These are phyloP conservation scores for Grallaria varia DNA, from an alignment of 2,113 vertebrate species.

Conservation along the genomic window DNA sequence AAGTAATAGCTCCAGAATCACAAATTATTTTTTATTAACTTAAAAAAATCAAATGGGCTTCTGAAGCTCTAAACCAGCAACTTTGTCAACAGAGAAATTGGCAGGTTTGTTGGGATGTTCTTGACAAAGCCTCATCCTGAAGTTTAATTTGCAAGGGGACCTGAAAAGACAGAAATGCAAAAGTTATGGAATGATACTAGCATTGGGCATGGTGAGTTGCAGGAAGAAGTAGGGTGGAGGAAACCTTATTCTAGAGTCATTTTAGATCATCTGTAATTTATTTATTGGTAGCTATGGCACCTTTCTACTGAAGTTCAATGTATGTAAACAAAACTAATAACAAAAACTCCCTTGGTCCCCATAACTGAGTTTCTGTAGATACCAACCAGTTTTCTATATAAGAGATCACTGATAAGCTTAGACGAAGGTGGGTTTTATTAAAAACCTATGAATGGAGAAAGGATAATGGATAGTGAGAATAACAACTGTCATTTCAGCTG, in stretches of 20 bases:
- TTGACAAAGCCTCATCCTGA: not conserved
- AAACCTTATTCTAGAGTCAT: not conserved
- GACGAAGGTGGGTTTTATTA: not conserved
- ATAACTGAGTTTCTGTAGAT: not conserved
- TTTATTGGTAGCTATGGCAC: not conserved
- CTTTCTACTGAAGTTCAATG: not conserved
- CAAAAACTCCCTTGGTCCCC: rapidly evolving
- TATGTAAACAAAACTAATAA: not conserved
- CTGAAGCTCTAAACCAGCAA: not conserved
- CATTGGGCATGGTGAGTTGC: not conserved
- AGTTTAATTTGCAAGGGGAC: not conserved
- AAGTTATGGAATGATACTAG: not conserved
- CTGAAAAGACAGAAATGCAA: not conserved
- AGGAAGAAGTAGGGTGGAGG: not conserved
- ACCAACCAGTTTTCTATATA: not conserved
- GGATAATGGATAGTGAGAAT: not conserved
- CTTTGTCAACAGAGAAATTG: not conserved
- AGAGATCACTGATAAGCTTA: not conserved
- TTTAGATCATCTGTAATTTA: not conserved
- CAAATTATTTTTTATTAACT: not conserved
- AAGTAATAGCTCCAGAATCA: not conserved
- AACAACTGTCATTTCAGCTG: not conserved
- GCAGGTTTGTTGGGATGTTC: not conserved
- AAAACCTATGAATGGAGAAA: not conserved
- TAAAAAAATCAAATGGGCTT: not conserved